A percentile compares a stretch with the other conserved stretches of the same genome.
Conservation (phyloP, 2,113 vertebrate species). For the Calidris pygmaea region DNA sequence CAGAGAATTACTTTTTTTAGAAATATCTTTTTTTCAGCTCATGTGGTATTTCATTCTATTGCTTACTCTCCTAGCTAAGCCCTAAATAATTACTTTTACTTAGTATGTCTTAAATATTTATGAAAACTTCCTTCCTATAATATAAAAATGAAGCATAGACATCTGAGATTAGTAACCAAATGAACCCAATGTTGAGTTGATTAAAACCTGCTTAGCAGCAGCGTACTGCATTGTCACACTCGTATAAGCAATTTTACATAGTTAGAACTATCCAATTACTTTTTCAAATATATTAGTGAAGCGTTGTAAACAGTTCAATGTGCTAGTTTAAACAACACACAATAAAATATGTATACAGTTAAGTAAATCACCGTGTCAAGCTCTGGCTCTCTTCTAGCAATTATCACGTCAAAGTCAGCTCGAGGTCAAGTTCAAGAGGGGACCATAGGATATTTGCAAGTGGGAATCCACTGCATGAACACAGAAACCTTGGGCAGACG, state of each 20-base stretch:
- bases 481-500: neutral
- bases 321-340: slow-evolving; percentile 14
- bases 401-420: slow-evolving; percentile 24
- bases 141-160: slow-evolving; percentile 48
- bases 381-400: neutral
- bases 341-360: slow-evolving; percentile 37
- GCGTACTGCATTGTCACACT: slow-evolving; percentile 3
- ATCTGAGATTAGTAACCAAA: slow-evolving; percentile 58
- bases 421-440: neutral
- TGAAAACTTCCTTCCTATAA: neutral
- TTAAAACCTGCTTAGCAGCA: slow-evolving; percentile 54
- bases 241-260: slow-evolving; percentile 40
- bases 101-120: slow-evolving; percentile 50
- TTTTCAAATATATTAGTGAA: slow-evolving; percentile 58
- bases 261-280: slow-evolving; percentile 61
- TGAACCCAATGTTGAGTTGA: slow-evolving; percentile 53
- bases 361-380: neutral
- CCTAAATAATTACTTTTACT: slow-evolving; percentile 44
- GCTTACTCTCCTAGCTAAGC: slow-evolving; percentile 22
- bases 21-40: neutral
- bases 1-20: neutral
- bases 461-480: neutral
- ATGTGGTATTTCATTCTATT: neutral
- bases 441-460: neutral
- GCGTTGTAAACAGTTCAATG: slow-evolving; percentile 22